phyloP scores from a whole-genome alignment of 1,140 invertebrate species.

The Phocides pigmalion region DNA sequence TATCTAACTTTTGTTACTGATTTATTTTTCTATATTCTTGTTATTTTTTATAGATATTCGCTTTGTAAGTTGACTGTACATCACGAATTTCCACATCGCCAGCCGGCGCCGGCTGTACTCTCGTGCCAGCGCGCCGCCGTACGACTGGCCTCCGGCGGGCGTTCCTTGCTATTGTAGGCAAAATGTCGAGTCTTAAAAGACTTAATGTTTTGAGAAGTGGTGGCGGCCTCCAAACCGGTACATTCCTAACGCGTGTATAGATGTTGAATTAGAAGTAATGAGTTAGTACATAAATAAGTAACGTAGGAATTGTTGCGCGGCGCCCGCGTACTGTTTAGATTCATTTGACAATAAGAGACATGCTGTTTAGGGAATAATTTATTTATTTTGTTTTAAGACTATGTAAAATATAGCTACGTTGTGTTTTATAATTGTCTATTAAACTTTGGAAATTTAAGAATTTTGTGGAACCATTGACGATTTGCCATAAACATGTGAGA shows the following conservation, averaged over 20 bases:
- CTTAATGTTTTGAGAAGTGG: slow-evolving; percentile 41
- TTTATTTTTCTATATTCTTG: slow-evolving; percentile 33
- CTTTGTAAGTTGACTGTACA: slow-evolving; percentile 6
- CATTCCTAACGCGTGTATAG: slow-evolving; percentile 51
- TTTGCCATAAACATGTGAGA: slow-evolving; percentile 79
- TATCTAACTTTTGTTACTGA: slow-evolving; percentile 43
- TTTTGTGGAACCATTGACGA: slow-evolving; percentile 66
- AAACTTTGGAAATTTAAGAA: slow-evolving; percentile 62
- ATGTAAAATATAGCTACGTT: slow-evolving; percentile 80
- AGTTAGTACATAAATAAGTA: slow-evolving; percentile 69
- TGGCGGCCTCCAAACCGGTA: slow-evolving; percentile 27
- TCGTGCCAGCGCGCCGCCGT: too few relatives aligned
- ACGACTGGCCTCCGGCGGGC: slow-evolving; percentile 39
- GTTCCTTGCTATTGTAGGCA: slow-evolving; percentile 33
- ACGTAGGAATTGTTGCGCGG: slow-evolving; percentile 53
- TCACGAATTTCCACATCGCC: slow-evolving; percentile 14
- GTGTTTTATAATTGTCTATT: slow-evolving; percentile 81
- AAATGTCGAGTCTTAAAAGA: slow-evolving; percentile 31
- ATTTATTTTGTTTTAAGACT: slow-evolving; percentile 82
- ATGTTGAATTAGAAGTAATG: slow-evolving; percentile 43
- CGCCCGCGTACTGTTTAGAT: slow-evolving; percentile 54
- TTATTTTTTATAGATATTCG: slow-evolving; percentile 22
- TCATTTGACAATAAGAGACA: slow-evolving; percentile 81
- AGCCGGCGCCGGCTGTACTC: slow-evolving; percentile 55
- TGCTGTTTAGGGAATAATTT: slow-evolving; percentile 75